Percentiles rank a stretch among this genome's conserved stretches.
phyloP scores from a whole-genome alignment of 2,797 vertebrate species.

The Hemitrygon akajei region DNA sequence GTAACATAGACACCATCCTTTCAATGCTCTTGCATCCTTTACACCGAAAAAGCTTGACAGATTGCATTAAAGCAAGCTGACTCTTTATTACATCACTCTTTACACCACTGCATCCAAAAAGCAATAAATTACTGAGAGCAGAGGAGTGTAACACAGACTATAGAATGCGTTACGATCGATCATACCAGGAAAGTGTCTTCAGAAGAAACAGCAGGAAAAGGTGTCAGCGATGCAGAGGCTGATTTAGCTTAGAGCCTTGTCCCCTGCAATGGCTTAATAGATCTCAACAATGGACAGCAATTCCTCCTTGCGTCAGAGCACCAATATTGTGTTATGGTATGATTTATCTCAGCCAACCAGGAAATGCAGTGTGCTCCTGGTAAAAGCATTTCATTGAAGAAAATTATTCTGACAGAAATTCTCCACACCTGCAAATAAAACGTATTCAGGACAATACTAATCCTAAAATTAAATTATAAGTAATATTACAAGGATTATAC shows the following conservation, averaged over 20 bases:
- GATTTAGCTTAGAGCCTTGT: not conserved
- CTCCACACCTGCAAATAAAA: not conserved
- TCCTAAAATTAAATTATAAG: not conserved
- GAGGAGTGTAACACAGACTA: not conserved
- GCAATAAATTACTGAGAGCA: not conserved
- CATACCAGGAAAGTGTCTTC: not conserved
- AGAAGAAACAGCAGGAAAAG: not conserved
- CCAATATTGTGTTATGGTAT: not conserved
- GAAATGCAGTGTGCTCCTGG: too few relatives aligned
- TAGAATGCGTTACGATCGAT: not conserved
- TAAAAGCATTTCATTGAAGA: not conserved
- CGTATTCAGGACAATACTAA: not conserved
- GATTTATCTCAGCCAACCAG: not conserved
- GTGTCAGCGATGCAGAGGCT: not conserved
- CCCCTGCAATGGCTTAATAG: not conserved
- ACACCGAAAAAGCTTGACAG: not conserved
- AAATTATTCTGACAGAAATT: not conserved
- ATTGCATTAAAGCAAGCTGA: not conserved
- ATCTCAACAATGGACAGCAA: not conserved
- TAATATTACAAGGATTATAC: not conserved
- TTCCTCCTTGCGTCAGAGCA: not conserved
- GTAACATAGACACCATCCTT: not conserved
- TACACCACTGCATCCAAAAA: not conserved
- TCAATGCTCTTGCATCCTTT: not conserved
- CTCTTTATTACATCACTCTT: not conserved